Evolutionary conservation across 1,140 invertebrate genomes (phyloP).

Genomic region (Orius insidiosus): DNA sequence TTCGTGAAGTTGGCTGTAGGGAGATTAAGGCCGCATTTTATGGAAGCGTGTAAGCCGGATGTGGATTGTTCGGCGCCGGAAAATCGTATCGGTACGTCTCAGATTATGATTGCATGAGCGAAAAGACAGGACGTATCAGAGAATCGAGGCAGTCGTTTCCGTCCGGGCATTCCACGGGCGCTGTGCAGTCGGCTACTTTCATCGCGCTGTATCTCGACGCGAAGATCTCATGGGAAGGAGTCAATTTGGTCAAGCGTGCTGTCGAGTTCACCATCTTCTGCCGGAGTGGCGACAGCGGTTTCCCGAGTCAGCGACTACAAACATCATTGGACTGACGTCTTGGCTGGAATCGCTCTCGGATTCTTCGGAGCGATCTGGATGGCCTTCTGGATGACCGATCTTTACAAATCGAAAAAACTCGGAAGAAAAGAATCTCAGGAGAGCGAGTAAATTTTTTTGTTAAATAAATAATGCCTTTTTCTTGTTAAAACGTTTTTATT

Average conservation of each 20-base stretch:
- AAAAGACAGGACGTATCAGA: constrained; percentile 37
- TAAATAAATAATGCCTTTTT: too few relatives aligned
- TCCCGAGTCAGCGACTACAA: constrained; percentile 86
- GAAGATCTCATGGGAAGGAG: neutral
- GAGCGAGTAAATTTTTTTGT: too few relatives aligned
- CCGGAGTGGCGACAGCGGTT: constrained; percentile 39
- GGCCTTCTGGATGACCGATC: constrained; percentile 19
- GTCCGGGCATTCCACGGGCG: constrained; percentile 46
- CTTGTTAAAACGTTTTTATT: too few relatives aligned
- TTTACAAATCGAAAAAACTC: too few relatives aligned
- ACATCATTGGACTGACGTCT: constrained; percentile 84
- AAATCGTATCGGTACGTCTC: constrained; percentile 32
- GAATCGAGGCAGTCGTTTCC: constrained; percentile 60
- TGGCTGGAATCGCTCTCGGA: constrained; percentile 44
- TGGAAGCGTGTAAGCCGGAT: constrained; percentile 48
- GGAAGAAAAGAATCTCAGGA: too few relatives aligned
- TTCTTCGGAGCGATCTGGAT: constrained; percentile 30
- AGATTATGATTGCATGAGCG: constrained; percentile 39
- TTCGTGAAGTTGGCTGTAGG: constrained; percentile 79
- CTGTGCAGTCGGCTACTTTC: constrained; percentile 19
- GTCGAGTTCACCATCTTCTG: too few relatives aligned
- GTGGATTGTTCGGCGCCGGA: constrained; percentile 22
- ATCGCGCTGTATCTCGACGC: constrained; percentile 12
- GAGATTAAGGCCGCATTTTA: constrained; percentile 78
- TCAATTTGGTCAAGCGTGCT: neutral